phyloP scores from a whole-genome alignment of 1,140 invertebrate genomes.

The Hydropsyche tenuis region DNA sequence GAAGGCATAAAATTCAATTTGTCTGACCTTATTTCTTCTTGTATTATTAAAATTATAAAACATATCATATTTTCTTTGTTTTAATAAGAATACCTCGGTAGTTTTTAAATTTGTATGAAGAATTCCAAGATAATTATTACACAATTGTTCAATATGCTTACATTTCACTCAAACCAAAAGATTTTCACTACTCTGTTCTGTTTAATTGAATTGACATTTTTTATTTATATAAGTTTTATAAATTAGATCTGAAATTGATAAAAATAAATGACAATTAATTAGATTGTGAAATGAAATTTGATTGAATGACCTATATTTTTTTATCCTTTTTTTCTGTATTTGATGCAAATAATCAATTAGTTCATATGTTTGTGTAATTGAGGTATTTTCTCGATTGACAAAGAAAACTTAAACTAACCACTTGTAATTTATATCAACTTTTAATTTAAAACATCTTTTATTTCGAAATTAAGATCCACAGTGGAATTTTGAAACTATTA shows the following conservation, averaged over 20 bases:
- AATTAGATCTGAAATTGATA: constrained; percentile 4
- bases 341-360: neutral
- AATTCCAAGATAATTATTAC: neutral
- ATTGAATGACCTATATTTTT: neutral
- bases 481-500: too few relatives aligned
- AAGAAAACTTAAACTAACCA: too few relatives aligned
- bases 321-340: neutral
- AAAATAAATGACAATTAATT: constrained; percentile 9
- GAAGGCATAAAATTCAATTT: too few relatives aligned
- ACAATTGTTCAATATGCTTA: neutral
- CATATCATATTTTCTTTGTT: constrained; percentile 16
- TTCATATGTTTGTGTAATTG: too few relatives aligned
- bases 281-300: constrained; percentile 13
- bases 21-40: neutral
- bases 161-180: neutral
- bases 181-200: neutral
- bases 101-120: neutral
- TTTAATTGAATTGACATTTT: constrained; percentile 2
- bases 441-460: too few relatives aligned
- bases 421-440: too few relatives aligned
- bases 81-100: neutral
- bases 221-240: neutral
- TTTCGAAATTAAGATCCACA: too few relatives aligned
- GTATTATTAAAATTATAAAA: constrained; percentile 13
- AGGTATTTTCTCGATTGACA: too few relatives aligned